Evolutionary conservation across 2,113 vertebrate species (phyloP).

Genomic region (Lampris incognitus): DNA sequence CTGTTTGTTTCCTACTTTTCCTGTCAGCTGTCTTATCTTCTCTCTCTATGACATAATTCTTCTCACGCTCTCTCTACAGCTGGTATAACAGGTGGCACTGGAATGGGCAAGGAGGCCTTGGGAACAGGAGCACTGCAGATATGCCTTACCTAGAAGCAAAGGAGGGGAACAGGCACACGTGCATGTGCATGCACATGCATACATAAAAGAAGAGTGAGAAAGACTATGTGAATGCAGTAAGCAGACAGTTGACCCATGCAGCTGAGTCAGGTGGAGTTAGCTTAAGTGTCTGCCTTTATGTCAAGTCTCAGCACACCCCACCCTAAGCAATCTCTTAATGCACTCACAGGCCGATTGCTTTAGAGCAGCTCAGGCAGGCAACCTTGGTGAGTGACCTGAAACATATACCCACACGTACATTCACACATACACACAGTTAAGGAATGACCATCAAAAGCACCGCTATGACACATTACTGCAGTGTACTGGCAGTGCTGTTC

Average conservation of each 20-base stretch:
- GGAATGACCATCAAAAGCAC: conserved; percentile 37
- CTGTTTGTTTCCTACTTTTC: conserved; percentile 7
- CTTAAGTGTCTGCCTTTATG: conserved; percentile 33
- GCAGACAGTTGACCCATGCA: neutral
- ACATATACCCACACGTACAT: conserved; percentile 33
- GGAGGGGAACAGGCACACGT: neutral
- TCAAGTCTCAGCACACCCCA: conserved; percentile 12
- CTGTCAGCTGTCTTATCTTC: conserved; percentile 29
- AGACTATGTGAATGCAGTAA: neutral
- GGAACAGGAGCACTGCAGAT: conserved; percentile 9
- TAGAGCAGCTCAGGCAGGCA: conserved; percentile 56
- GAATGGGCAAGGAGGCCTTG: conserved; percentile 29
- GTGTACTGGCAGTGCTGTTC: conserved; percentile 60
- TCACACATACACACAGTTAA: conserved; percentile 41
- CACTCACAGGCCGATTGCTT: conserved; percentile 58
- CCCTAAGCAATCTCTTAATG: conserved; percentile 70
- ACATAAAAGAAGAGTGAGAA: neutral
- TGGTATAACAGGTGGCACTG: conserved; percentile 48
- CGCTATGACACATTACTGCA: conserved; percentile 49
- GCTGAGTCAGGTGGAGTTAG: conserved; percentile 28
- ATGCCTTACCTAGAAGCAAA: conserved; percentile 25
- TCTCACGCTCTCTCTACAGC: conserved; percentile 38
- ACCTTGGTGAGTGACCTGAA: conserved; percentile 56
- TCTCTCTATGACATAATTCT: conserved; percentile 27
- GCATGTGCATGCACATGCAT: neutral